A percentile compares a stretch with the other conserved stretches of the same genome.
phyloP scores from a whole-genome alignment of 92 coral and sea anemone species.

The Heliopora coerulea region DNA sequence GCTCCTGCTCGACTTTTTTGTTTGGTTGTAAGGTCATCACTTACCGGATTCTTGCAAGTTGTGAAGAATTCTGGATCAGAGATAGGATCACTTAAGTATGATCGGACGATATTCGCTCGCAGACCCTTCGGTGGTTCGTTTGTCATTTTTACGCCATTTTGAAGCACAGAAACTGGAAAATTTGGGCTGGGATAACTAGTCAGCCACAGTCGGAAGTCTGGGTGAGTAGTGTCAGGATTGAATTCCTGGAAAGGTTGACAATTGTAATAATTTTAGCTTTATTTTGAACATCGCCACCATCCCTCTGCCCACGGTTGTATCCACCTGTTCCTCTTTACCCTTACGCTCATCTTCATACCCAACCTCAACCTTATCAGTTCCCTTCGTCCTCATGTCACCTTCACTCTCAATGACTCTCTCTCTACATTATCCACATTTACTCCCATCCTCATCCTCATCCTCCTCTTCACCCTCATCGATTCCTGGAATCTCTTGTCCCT shows the following conservation, averaged over 20 bases:
- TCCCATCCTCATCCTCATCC: neutral
- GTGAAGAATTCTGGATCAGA: conserved; percentile 98
- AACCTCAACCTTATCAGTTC: neutral
- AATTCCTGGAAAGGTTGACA: conserved; percentile 59
- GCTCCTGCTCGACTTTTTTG: no score
- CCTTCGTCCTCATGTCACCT: neutral
- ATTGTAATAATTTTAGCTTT: neutral
- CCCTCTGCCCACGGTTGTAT: neutral
- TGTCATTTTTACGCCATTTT: conserved; percentile 99
- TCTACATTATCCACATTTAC: no score
- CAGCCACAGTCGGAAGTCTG: conserved; percentile 98
- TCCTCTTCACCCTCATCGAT: neutral
- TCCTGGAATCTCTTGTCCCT: no score
- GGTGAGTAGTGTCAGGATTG: conserved; percentile 96
- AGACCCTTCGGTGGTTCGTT: conserved; percentile 98
- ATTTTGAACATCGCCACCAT: neutral
- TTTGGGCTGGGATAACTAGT: conserved; percentile 99
- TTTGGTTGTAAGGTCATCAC: no score
- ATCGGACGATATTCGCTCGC: conserved; percentile 82
- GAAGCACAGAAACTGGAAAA: conserved; percentile 99
- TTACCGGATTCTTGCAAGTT: conserved; percentile 75
- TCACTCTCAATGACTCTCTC: no score
- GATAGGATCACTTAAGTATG: conserved; percentile 96
- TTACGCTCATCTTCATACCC: neutral
- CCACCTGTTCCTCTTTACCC: neutral